phyloP scores from a whole-genome alignment of 2,797 vertebrate genomes.

The Notolepis coatsorum region DNA sequence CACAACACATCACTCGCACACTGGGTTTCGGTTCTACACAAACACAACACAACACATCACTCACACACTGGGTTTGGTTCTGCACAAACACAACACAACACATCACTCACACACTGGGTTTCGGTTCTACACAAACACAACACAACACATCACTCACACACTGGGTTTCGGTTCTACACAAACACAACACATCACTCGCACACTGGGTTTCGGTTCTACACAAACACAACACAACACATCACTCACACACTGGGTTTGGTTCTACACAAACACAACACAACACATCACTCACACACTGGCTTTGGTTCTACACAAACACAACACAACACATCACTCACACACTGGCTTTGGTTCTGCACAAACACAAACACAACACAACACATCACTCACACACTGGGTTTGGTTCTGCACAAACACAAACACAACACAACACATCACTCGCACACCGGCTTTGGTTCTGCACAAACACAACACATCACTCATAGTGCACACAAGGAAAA shows the following conservation, averaged over 20 bases:
- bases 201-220: slow-evolving; percentile 95
- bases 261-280: slow-evolving; percentile 77
- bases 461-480: slow-evolving; percentile 21
- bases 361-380: no score
- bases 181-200: slow-evolving; percentile 75
- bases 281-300: slow-evolving; percentile 92
- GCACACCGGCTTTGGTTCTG: slow-evolving; percentile 97
- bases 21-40: slow-evolving; percentile 93
- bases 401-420: slow-evolving; percentile 93
- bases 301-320: slow-evolving; percentile 89
- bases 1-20: slow-evolving; percentile 80
- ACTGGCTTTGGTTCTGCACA: slow-evolving; percentile 96
- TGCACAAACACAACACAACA: slow-evolving; percentile 58
- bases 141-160: no score
- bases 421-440: slow-evolving; percentile 47
- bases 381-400: slow-evolving; percentile 91
- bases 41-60: slow-evolving; percentile 5
- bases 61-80: slow-evolving; percentile 98
- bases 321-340: slow-evolving; percentile 78
- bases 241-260: slow-evolving; percentile 97
- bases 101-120: no score
- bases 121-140: slow-evolving; percentile 87
- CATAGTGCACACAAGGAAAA: neutral
- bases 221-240: slow-evolving; percentile 12
- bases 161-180: slow-evolving; percentile 94